Percentiles rank a stretch among this genome's conserved stretches.
These are phyloP conservation scores for Sciurus niger DNA, from an alignment of 2,113 vertebrate species.

Conservation along the genomic window DNA sequence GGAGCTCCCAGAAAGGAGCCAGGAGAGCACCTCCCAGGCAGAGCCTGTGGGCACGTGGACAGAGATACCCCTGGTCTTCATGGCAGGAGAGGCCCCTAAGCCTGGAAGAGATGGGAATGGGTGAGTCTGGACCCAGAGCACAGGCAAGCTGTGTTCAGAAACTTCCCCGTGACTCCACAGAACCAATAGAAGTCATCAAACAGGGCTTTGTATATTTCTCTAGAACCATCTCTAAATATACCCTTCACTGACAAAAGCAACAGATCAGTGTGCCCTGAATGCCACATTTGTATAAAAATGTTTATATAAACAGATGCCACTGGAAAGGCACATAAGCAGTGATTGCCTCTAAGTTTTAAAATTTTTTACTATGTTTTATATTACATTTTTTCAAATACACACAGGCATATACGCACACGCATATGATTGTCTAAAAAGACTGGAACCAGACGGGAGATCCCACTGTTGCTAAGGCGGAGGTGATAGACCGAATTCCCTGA, in stretches of 20 bases:
- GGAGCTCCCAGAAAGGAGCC: not conserved
- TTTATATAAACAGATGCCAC: not conserved
- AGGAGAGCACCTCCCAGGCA: not conserved
- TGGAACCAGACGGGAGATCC: not conserved
- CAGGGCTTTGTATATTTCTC: not conserved
- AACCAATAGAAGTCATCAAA: not conserved
- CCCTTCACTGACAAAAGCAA: not conserved
- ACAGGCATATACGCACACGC: not conserved
- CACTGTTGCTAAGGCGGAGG: no score
- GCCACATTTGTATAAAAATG: not conserved
- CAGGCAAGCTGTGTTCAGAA: not conserved
- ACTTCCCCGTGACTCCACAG: not conserved
- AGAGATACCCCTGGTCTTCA: not conserved
- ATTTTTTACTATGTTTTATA: not conserved
- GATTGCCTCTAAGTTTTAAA: not conserved
- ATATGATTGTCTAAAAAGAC: not conserved
- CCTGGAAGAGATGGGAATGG: not conserved
- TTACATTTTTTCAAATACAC: not conserved
- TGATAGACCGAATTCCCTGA: not conserved
- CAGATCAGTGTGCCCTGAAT: not conserved
- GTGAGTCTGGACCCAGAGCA: not conserved
- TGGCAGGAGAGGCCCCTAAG: fast-evolving
- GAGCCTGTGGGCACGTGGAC: not conserved
- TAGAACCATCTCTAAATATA: not conserved
- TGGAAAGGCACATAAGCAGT: not conserved